phyloP scores from a whole-genome alignment of 2,888 invertebrate species.

The Caradrina kadenii region DNA sequence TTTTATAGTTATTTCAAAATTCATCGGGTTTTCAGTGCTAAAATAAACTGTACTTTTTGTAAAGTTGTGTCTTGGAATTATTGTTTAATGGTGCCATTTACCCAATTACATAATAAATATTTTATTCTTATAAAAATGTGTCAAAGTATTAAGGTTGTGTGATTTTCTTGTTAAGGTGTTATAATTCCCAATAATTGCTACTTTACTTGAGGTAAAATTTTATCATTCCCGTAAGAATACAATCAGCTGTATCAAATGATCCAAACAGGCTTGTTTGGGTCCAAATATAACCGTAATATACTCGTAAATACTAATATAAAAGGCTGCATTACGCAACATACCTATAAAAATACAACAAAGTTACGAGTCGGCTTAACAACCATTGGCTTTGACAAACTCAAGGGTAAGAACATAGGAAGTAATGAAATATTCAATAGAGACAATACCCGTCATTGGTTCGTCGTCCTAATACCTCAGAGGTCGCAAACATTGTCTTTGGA shows the following conservation, averaged over 20 bases:
- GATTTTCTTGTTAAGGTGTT: too few relatives aligned
- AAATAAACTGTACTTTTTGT: too few relatives aligned
- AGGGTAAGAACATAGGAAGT: slow-evolving; percentile 38
- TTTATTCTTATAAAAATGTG: too few relatives aligned
- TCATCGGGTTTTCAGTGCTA: too few relatives aligned
- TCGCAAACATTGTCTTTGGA: slow-evolving; percentile 80
- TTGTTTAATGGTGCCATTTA: too few relatives aligned
- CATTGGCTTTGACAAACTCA: slow-evolving; percentile 44
- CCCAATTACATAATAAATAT: too few relatives aligned
- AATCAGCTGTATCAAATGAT: slow-evolving; percentile 26
- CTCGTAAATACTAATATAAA: slow-evolving; percentile 55
- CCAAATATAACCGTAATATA: slow-evolving; percentile 20
- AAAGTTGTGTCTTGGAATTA: too few relatives aligned
- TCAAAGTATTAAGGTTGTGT: too few relatives aligned
- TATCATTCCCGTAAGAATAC: slow-evolving; percentile 1
- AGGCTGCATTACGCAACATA: slow-evolving; percentile 44
- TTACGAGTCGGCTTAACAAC: slow-evolving; percentile 50
- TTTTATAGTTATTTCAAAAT: too few relatives aligned
- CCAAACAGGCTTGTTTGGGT: slow-evolving; percentile 17
- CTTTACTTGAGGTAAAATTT: background rate
- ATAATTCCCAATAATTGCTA: background rate
- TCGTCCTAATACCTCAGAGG: slow-evolving; percentile 68
- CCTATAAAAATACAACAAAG: slow-evolving; percentile 44
- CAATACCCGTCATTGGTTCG: slow-evolving; percentile 65
- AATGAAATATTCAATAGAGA: slow-evolving; percentile 64